Evolutionary conservation across 2,888 invertebrate genomes (phyloP).

Genomic region (Torymus tubicola): DNA sequence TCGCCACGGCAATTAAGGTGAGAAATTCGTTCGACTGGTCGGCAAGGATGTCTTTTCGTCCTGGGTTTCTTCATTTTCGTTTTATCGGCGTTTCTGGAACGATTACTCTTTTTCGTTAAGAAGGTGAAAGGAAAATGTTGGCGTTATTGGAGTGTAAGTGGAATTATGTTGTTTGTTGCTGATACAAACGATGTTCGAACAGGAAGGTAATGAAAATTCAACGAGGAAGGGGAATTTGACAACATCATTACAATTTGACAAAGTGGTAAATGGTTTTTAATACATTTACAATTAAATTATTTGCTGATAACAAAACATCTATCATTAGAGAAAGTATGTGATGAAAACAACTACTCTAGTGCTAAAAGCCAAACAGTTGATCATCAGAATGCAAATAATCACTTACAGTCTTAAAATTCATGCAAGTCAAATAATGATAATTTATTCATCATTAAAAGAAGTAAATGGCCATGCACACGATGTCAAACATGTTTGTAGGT

Average conservation of each 20-base stretch:
- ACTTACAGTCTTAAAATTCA: slow-evolving; percentile 31
- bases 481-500: slow-evolving; percentile 38
- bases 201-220: too few species aligned
- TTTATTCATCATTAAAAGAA: slow-evolving; percentile 41
- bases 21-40: slow-evolving; percentile 42
- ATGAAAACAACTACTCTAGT: slow-evolving; percentile 16
- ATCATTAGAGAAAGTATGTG: neutral
- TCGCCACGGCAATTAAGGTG: slow-evolving; percentile 47
- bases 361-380: slow-evolving; percentile 13
- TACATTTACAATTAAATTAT: too few species aligned
- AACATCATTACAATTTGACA: too few species aligned
- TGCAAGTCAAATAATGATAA: slow-evolving; percentile 40
- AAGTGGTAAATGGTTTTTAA: too few species aligned
- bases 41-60: neutral
- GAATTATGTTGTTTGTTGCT: too few species aligned
- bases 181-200: too few species aligned
- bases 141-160: too few species aligned
- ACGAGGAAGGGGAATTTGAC: too few species aligned
- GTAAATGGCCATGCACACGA: slow-evolving; percentile 16
- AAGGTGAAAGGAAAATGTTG: too few species aligned
- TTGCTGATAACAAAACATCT: too few species aligned
- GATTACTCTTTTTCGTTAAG: too few species aligned
- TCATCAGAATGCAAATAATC: slow-evolving; percentile 32
- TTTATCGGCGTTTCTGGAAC: too few species aligned
- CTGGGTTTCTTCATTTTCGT: neutral